Conservation (phyloP, 1,140 invertebrate species). For the Andricus grossulariae region DNA sequence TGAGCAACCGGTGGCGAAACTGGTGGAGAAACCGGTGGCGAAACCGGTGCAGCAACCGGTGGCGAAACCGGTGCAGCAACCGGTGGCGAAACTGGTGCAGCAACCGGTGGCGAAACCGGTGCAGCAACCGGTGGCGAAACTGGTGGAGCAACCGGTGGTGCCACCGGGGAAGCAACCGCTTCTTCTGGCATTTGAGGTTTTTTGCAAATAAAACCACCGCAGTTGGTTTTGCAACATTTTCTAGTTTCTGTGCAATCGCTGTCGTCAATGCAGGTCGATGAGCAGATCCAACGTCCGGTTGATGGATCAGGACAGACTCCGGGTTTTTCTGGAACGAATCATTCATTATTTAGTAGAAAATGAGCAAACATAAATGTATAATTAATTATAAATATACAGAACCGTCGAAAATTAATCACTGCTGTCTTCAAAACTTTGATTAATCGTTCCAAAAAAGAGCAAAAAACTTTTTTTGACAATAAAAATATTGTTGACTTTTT, state of each 20-base stretch:
- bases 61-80: constrained; percentile 34
- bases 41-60: constrained; percentile 35
- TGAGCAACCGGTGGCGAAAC: constrained; percentile 43
- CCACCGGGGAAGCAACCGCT: constrained; percentile 40
- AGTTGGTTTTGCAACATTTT: constrained; percentile 80
- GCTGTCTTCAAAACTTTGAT: too few relatives aligned
- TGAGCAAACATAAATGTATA: neutral
- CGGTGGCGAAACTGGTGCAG: constrained; percentile 33
- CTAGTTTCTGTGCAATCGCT: constrained; percentile 75
- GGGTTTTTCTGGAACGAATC: constrained; percentile 72
- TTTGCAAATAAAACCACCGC: constrained; percentile 78
- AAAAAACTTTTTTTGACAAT: too few relatives aligned
- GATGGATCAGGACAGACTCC: constrained; percentile 76
- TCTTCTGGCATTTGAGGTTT: constrained; percentile 62
- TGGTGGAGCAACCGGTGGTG: constrained; percentile 42
- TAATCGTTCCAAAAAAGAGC: too few relatives aligned
- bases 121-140: constrained; percentile 43
- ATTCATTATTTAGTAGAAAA: neutral
- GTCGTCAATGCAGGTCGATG: constrained; percentile 77
- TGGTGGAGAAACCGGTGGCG: constrained; percentile 42
- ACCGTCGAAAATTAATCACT: too few relatives aligned
- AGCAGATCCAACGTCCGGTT: constrained; percentile 78
- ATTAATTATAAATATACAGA: neutral
- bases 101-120: constrained; percentile 6
- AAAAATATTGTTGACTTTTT: too few relatives aligned